phyloP scores from a whole-genome alignment of 2,113 vertebrate species.

The Neogobius melanostomus region DNA sequence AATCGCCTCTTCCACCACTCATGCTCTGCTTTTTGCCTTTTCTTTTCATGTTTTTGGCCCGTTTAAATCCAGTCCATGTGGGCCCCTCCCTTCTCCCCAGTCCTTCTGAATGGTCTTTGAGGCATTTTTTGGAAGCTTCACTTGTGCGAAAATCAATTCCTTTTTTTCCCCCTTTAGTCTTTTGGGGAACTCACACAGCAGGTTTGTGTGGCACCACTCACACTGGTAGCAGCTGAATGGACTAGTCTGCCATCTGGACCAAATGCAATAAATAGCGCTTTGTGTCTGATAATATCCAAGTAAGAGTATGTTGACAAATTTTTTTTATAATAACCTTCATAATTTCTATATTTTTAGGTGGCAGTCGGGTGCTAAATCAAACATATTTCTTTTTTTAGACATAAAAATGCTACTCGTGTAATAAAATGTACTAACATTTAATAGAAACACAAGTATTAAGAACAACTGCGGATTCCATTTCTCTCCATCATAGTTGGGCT shows the following conservation, averaged over 20 bases:
- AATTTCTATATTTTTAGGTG: no score
- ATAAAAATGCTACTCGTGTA: no score
- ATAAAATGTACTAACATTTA: no score
- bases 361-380: no score
- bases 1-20: constrained; percentile 8
- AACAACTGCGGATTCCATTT: no score
- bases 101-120: constrained; percentile 14
- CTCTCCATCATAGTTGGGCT: no score
- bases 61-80: neutral
- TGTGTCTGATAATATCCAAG: constrained; percentile 10
- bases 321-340: no score
- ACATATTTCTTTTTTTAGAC: no score
- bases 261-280: constrained; percentile 4
- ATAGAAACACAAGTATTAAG: no score
- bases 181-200: constrained; percentile 28
- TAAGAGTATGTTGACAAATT: neutral
- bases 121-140: constrained; percentile 19
- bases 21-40: constrained; percentile 24
- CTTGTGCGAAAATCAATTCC: constrained; percentile 29
- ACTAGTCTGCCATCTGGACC: constrained; percentile 38
- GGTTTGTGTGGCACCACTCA: constrained; percentile 28
- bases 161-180: constrained; percentile 25
- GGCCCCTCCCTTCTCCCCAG: neutral
- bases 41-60: constrained; percentile 6
- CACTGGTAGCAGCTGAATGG: constrained; percentile 22